Base-by-base conservation (phyloP, 2,113 vertebrate genomes). In the Oreochromis niloticus region DNA sequence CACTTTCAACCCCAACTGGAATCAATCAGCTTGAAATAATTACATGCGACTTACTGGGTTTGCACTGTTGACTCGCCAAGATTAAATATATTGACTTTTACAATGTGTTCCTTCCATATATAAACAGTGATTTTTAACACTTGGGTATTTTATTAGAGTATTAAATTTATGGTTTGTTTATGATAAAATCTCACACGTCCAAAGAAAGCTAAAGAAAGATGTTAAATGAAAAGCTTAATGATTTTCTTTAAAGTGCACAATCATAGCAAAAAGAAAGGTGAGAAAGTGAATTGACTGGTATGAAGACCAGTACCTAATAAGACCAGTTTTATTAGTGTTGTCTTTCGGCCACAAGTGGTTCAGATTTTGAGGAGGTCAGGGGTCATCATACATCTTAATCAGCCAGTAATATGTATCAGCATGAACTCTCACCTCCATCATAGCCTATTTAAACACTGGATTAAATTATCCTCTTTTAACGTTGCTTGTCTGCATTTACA, bases 281-380 rank as follows among this genome's bases (percentile, higher is more conserved):
- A 82, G 36, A 75, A 57, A 32, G 19, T 27, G 59, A 84, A 82
- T 89, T 30, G 82, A 85, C 79, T 82, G 83, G 46, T 80, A 82
- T 78, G 68, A 82, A 85, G 56, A 82, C 83, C 24, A 24, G 24
- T 24, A 24, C 24, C 24, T 79, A 82, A 85, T 63, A 79, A 81
- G 83, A 56, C 61, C 83, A 66, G 61, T 90, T 92, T 88, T 93
- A 88, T 92, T 90, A 89, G 89, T 89, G 85, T 86, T 39, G 57
- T 84, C 83, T 93, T 88, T 83, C 68, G 81, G 88, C 81, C 94
- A 92, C 96, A 96, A 78, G 46, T 96, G 96, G 92, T 96, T 95
- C 87, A 22, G 84, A 95, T 96, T 94, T 86, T 75, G 85, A 10
- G 27, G 85, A 83, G 87, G 91, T 93, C 91, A 87, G 46, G 57